Conservation (phyloP, 1,140 invertebrate genomes). For the Pseudoatta argentina region DNA sequence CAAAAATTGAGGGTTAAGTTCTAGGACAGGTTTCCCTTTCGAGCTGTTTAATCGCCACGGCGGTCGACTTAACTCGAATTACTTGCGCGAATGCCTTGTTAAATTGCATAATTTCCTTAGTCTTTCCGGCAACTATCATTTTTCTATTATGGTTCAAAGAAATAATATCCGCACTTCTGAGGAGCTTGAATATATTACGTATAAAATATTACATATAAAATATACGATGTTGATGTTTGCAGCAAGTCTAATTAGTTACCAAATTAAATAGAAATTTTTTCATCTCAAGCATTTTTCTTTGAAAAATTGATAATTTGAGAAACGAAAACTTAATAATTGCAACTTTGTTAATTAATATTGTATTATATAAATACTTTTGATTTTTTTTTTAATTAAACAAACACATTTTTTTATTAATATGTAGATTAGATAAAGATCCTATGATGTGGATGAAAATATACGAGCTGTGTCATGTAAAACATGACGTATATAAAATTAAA, state of each 20-base stretch:
- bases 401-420: not conserved
- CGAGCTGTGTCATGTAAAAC: not conserved
- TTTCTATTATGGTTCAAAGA: constrained; percentile 13
- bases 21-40: constrained; percentile 54
- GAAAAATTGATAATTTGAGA: not conserved
- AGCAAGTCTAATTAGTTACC: not conserved
- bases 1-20: constrained; percentile 56
- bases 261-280: constrained; percentile 11
- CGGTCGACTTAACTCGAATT: constrained; percentile 57
- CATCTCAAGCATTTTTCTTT: not conserved
- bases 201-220: no score
- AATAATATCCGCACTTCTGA: not conserved
- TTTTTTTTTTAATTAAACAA: not conserved
- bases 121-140: constrained; percentile 27
- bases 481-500: constrained; percentile 23
- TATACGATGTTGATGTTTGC: not conserved
- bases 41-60: constrained; percentile 47
- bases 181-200: not conserved
- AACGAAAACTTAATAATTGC: not conserved
- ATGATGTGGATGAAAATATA: constrained; percentile 4
- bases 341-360: not conserved
- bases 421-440: constrained; percentile 6
- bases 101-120: constrained; percentile 61
- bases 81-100: constrained; percentile 55
- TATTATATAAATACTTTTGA: not conserved